These are phyloP conservation scores for Turdus rufiventris DNA, from an alignment of 2,113 vertebrate species.

Conservation along the genomic window DNA sequence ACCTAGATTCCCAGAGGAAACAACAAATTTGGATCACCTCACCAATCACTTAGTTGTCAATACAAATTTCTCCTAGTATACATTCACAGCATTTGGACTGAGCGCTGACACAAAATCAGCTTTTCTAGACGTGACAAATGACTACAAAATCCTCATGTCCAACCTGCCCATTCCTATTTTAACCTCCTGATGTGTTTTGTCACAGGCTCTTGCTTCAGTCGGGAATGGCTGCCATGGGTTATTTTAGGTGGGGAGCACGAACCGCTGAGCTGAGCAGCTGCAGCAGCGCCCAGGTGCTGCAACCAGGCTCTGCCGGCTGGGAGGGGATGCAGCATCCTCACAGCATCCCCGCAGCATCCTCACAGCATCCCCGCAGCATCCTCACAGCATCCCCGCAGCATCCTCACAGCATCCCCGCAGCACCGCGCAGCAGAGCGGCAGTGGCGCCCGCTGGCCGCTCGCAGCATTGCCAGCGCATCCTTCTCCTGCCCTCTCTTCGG, in stretches of 20 bases:
- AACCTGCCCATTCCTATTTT: not conserved
- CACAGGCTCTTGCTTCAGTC: not conserved
- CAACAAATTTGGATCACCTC: not conserved
- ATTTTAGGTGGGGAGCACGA: fast-evolving
- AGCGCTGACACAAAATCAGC: not conserved
- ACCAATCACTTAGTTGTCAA: not conserved
- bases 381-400: no score
- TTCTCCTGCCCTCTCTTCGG: not conserved
- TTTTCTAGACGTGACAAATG: not conserved
- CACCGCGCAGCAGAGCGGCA: not conserved
- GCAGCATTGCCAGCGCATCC: not conserved
- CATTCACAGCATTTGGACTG: not conserved
- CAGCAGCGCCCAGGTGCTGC: no score
- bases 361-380: no score
- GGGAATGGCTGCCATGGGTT: fast-evolving
- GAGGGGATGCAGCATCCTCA: not conserved
- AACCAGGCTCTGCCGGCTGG: no score
- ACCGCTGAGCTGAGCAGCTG: not conserved
- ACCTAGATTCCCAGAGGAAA: not conserved
- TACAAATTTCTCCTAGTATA: not conserved
- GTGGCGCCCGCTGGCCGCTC: slow-evolving; percentile 20
- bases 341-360: no score
- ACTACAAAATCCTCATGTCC: not conserved
- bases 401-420: not conserved
- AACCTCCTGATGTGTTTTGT: not conserved